phyloP scores from a whole-genome alignment of 2,797 vertebrate genomes.

The Okamejei kenojei region DNA sequence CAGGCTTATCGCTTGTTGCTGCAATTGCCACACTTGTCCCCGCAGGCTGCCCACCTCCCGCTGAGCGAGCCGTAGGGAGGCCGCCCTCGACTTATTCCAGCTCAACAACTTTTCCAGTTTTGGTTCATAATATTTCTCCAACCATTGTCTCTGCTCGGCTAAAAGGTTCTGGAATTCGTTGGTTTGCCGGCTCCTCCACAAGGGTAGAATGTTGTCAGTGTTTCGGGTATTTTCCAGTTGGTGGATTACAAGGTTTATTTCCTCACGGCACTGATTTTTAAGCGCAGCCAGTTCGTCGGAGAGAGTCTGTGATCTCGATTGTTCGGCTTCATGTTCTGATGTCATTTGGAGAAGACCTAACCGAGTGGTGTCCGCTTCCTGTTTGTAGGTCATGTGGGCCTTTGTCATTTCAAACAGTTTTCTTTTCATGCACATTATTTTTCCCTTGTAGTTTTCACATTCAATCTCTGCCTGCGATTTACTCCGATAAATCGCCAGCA shows the following conservation, averaged over 20 bases:
- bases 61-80: slow-evolving; percentile 64
- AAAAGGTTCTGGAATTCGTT: slow-evolving; percentile 73
- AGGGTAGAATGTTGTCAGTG: slow-evolving; percentile 62
- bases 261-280: slow-evolving; percentile 58
- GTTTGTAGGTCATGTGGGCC: slow-evolving; percentile 77
- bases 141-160: slow-evolving; percentile 58
- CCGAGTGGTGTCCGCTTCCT: slow-evolving; percentile 63
- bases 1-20: slow-evolving; percentile 60
- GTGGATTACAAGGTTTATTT: slow-evolving; percentile 57
- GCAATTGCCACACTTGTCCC: slow-evolving; percentile 64
- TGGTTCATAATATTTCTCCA: slow-evolving; percentile 77
- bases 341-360: slow-evolving; percentile 71
- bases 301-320: slow-evolving; percentile 58
- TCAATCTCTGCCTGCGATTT: slow-evolving; percentile 68
- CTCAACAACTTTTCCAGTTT: slow-evolving; percentile 69
- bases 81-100: slow-evolving; percentile 61
- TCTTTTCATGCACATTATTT: slow-evolving; percentile 70
- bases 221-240: slow-evolving; percentile 49
- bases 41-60: slow-evolving; percentile 65
- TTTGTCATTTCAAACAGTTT: slow-evolving; percentile 72
- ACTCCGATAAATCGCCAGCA: slow-evolving; percentile 57
- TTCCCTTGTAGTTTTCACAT: slow-evolving; percentile 62
- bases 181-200: slow-evolving; percentile 68
- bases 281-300: slow-evolving; percentile 61
- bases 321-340: slow-evolving; percentile 57